Conservation (phyloP, 1,140 invertebrate species). For the Drosophila busckii region DNA sequence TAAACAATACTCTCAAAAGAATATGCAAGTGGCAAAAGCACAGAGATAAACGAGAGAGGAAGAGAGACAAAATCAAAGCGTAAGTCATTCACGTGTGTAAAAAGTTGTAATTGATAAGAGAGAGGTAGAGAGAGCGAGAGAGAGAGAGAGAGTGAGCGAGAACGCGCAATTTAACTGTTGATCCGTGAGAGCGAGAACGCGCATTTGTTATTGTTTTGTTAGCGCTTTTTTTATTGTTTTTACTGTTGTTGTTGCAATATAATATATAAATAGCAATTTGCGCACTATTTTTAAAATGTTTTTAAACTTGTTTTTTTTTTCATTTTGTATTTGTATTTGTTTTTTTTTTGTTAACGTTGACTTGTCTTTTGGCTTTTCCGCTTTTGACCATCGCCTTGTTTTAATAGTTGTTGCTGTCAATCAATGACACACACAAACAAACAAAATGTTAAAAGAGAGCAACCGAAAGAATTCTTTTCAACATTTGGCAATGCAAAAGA, state of each 20-base stretch:
- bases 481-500: too few species aligned
- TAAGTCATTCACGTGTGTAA: conserved; percentile 37
- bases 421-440: conserved; percentile 36
- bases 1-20: conserved; percentile 33
- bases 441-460: conserved; percentile 6
- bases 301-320: conserved; percentile 59
- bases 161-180: conserved; percentile 9
- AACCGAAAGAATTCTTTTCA: too few species aligned
- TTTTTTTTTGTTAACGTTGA: conserved; percentile 11
- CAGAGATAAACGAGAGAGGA: background rate
- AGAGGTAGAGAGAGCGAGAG: background rate
- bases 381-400: conserved; percentile 37
- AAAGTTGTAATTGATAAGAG: conserved; percentile 26
- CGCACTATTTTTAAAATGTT: conserved; percentile 77
- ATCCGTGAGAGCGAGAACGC: background rate
- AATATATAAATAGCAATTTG: conserved; percentile 71
- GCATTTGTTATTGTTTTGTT: conserved; percentile 29
- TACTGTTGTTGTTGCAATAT: conserved; percentile 20
- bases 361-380: conserved; percentile 44
- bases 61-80: background rate
- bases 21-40: conserved; percentile 28
- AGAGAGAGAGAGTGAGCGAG: conserved; percentile 5
- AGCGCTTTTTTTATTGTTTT: conserved; percentile 13
- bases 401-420: conserved; percentile 45
- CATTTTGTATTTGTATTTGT: conserved; percentile 12